These are phyloP conservation scores for Eublepharis macularius DNA, from an alignment of 2,113 vertebrate species.

Conservation along the genomic window DNA sequence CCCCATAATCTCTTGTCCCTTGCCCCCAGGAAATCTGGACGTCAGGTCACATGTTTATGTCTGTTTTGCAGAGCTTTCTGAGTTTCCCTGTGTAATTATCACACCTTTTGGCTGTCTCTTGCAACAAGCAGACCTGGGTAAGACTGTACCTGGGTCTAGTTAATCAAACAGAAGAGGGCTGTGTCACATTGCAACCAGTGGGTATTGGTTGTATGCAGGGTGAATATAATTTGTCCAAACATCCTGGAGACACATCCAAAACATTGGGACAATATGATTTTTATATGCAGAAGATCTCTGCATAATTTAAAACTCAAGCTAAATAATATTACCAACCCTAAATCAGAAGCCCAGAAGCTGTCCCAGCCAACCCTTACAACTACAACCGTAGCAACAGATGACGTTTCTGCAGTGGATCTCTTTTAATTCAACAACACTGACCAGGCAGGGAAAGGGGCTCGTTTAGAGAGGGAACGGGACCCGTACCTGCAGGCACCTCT, in stretches of 20 bases:
- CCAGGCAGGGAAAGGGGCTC: not conserved
- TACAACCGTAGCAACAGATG: not conserved
- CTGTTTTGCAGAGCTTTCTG: not conserved
- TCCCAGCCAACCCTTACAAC: no score
- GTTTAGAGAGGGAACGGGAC: not conserved
- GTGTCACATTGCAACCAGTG: not conserved
- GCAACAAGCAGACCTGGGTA: no score
- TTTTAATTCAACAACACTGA: not conserved
- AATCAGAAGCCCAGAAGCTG: not conserved
- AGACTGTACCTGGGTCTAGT: not conserved
- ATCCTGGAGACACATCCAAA: not conserved
- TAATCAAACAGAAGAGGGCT: not conserved
- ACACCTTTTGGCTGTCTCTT: not conserved
- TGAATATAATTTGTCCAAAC: not conserved
- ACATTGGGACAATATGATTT: not conserved
- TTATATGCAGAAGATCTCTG: not conserved
- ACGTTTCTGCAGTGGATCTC: not conserved
- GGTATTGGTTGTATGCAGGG: not conserved
- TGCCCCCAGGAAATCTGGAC: no score
- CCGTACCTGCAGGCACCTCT: not conserved
- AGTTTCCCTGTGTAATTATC: not conserved
- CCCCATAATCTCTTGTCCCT: no score
- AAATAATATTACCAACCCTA: not conserved
- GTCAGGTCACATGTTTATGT: no score
- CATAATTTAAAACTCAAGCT: not conserved